Evolutionary conservation across 2,888 invertebrate species (phyloP).

Genomic region (Eilema caniola): DNA sequence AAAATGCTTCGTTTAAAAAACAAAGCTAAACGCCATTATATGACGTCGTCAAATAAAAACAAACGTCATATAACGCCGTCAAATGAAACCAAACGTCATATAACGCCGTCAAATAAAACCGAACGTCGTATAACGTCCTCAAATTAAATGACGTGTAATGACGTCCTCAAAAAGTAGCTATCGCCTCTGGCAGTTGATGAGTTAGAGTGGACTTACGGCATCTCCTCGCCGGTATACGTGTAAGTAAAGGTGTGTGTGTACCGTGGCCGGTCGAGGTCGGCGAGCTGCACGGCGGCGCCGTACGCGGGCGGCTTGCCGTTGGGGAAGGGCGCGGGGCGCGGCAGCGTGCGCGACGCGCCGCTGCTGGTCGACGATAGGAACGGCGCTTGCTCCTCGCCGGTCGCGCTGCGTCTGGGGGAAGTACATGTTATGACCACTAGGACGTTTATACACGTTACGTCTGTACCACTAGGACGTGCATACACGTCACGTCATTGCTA

Average conservation of each 20-base stretch:
- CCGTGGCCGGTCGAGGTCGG: constrained; percentile 77
- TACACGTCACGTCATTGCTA: too few relatives aligned
- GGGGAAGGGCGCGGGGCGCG: constrained; percentile 88
- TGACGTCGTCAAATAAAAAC: not conserved
- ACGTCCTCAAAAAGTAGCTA: constrained; percentile 9
- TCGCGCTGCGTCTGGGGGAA: constrained; percentile 91
- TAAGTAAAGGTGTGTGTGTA: constrained; percentile 38
- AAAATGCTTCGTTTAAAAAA: not conserved
- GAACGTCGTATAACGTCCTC: not conserved
- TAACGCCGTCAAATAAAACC: not conserved
- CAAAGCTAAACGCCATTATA: too few relatives aligned
- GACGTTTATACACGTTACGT: too few relatives aligned
- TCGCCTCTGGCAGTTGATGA: not conserved
- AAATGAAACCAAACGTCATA: not conserved
- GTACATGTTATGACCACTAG: too few relatives aligned
- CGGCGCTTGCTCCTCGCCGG: constrained; percentile 94
- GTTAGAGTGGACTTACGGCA: constrained; percentile 20
- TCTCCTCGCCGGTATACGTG: constrained; percentile 23
- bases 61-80: not conserved
- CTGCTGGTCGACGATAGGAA: constrained; percentile 88
- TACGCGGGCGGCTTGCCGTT: constrained; percentile 87
- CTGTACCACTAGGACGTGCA: too few relatives aligned
- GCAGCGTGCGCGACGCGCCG: constrained; percentile 83
- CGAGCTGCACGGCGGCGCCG: constrained; percentile 87
- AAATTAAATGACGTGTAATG: too few relatives aligned